Conservation (phyloP, 2,113 vertebrate genomes). For the Rhineura floridana region DNA sequence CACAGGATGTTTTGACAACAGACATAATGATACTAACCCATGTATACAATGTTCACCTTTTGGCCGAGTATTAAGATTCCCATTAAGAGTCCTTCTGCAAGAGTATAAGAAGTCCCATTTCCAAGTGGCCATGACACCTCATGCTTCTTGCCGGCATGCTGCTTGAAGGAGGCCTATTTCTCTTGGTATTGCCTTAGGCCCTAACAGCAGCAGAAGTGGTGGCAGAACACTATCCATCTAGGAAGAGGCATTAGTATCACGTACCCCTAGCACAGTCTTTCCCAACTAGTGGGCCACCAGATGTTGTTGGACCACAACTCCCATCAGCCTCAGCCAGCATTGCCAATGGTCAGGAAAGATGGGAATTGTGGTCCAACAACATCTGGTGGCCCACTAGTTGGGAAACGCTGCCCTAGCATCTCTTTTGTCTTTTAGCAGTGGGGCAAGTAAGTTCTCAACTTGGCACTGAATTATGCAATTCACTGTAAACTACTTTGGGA, state of each 20-base stretch:
- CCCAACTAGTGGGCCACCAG: too few relatives aligned
- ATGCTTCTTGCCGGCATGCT: not conserved
- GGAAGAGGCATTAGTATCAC: not conserved
- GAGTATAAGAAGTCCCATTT: not conserved
- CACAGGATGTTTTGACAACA: not conserved
- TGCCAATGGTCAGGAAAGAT: too few relatives aligned
- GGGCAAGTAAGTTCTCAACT: not conserved
- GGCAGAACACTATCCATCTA: not conserved
- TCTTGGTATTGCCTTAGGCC: not conserved
- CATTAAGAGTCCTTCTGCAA: not conserved
- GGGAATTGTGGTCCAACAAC: too few relatives aligned
- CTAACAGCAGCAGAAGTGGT: not conserved
- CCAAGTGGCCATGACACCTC: not conserved
- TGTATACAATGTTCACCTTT: not conserved
- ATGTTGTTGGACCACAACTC: too few relatives aligned
- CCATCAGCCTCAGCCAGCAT: too few relatives aligned
- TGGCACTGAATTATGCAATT: not conserved
- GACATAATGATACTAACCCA: not conserved
- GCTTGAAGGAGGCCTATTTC: not conserved
- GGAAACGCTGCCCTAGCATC: too few relatives aligned
- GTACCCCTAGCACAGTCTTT: not conserved
- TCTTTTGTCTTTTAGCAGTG: not conserved
- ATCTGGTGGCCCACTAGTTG: too few relatives aligned
- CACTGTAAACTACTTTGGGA: not conserved
- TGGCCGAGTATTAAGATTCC: not conserved